Evolutionary conservation across 2,888 invertebrate genomes (phyloP).

Genomic region (Nemoura dubitans): DNA sequence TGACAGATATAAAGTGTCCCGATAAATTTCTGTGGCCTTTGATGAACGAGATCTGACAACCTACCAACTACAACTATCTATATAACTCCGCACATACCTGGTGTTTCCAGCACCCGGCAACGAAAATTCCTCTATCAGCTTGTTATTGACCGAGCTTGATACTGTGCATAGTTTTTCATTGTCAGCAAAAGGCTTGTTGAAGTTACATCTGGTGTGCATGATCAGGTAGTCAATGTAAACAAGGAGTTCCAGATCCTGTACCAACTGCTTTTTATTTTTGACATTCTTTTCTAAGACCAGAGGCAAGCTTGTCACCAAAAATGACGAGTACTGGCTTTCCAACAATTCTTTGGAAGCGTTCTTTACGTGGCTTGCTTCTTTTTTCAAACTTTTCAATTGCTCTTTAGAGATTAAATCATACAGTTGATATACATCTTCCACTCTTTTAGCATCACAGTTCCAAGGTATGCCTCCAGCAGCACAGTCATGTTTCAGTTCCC

Average conservation of each 20-base stretch:
- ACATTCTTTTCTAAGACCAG: slow-evolving; percentile 22
- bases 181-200: not conserved
- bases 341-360: not conserved
- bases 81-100: not conserved
- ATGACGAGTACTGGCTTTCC: slow-evolving; percentile 22
- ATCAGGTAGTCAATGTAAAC: slow-evolving; percentile 41
- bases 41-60: too few species aligned
- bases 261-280: slow-evolving; percentile 3
- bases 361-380: slow-evolving; percentile 22
- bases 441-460: slow-evolving; percentile 34
- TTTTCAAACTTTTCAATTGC: slow-evolving; percentile 16
- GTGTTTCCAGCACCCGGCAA: not conserved
- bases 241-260: slow-evolving; percentile 22
- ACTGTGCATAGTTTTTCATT: slow-evolving; percentile 14
- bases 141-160: slow-evolving; percentile 29
- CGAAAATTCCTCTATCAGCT: slow-evolving; percentile 38
- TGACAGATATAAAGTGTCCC: too few species aligned
- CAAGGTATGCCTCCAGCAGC: slow-evolving; percentile 13
- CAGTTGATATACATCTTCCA: slow-evolving; percentile 40
- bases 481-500: not conserved
- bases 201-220: not conserved
- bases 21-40: too few species aligned
- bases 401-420: slow-evolving; percentile 37
- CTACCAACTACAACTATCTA: slow-evolving; percentile 17
- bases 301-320: slow-evolving; percentile 19